These are phyloP conservation scores for Drosophila paracracens DNA, from an alignment of 2,888 invertebrate genomes.

Conservation along the genomic window DNA sequence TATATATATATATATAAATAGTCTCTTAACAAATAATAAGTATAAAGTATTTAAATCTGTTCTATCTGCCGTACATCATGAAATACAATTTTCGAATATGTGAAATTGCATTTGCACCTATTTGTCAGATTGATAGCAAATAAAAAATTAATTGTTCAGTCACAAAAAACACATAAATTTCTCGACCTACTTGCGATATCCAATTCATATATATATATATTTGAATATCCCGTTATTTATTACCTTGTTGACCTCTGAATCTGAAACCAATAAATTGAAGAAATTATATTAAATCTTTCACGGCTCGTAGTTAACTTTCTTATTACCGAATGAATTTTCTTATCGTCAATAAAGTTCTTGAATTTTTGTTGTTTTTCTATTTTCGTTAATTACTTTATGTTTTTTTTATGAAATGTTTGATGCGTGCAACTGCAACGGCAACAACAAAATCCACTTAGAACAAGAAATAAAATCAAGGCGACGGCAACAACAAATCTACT, in stretches of 20 bases:
- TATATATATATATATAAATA: neutral
- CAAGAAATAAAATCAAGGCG: slow-evolving; percentile 58
- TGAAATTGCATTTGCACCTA: neutral
- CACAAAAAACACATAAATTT: neutral
- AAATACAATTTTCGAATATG: neutral
- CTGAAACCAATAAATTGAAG: neutral
- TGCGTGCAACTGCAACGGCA: slow-evolving; percentile 36
- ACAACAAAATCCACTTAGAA: slow-evolving; percentile 59
- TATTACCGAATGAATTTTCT: neutral
- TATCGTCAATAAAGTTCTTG: neutral
- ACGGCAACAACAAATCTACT: slow-evolving; percentile 31
- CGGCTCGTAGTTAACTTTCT: neutral
- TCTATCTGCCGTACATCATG: neutral
- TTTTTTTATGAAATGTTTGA: neutral
- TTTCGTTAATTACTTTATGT: neutral
- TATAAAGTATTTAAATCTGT: neutral
- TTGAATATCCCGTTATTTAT: neutral
- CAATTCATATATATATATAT: neutral
- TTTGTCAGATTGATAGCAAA: neutral
- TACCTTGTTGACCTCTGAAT: neutral
- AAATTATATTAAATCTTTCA: neutral
- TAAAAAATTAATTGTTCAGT: neutral
- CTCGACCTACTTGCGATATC: neutral
- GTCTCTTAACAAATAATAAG: slow-evolving; percentile 1
- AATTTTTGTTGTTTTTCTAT: neutral